These are phyloP conservation scores for Chanos chanos DNA, from an alignment of 2,797 vertebrate genomes.

Conservation along the genomic window DNA sequence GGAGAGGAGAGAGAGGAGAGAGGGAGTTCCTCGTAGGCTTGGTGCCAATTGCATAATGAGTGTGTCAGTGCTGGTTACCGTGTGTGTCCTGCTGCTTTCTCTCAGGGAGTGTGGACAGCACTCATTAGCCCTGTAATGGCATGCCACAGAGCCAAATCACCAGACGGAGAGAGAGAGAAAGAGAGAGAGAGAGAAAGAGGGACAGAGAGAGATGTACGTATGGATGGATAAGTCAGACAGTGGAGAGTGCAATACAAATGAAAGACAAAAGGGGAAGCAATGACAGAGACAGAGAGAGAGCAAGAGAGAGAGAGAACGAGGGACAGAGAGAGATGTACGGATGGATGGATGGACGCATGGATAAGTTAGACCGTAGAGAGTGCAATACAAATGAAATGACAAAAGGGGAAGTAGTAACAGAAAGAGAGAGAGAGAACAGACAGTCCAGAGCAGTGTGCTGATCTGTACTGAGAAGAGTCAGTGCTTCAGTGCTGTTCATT, in stretches of 20 bases:
- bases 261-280: background rate
- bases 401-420: background rate
- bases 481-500: conserved; percentile 27
- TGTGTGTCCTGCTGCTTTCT: conserved; percentile 58
- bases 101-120: conserved; percentile 73
- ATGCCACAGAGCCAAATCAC: conserved; percentile 75
- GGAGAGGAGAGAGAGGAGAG: conserved; percentile 57
- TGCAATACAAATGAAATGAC: conserved; percentile 13
- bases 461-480: conserved; percentile 1
- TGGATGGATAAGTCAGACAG: conserved; percentile 16
- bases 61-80: conserved; percentile 77
- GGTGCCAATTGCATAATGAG: conserved; percentile 78
- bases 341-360: conserved; percentile 18
- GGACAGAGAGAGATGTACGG: conserved; percentile 22
- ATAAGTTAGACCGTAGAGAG: conserved; percentile 29
- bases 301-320: conserved; percentile 43
- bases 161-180: conserved; percentile 21
- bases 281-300: conserved; percentile 6
- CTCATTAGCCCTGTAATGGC: conserved; percentile 80
- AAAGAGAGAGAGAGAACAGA: background rate
- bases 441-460: background rate
- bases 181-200: conserved; percentile 27
- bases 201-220: conserved; percentile 27
- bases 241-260: conserved; percentile 29
- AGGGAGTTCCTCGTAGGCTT: conserved; percentile 65